Percentiles rank a stretch among this genome's conserved stretches.
Conservation (phyloP, 2,113 vertebrate species). For the Acrocephalus arundinaceus region DNA sequence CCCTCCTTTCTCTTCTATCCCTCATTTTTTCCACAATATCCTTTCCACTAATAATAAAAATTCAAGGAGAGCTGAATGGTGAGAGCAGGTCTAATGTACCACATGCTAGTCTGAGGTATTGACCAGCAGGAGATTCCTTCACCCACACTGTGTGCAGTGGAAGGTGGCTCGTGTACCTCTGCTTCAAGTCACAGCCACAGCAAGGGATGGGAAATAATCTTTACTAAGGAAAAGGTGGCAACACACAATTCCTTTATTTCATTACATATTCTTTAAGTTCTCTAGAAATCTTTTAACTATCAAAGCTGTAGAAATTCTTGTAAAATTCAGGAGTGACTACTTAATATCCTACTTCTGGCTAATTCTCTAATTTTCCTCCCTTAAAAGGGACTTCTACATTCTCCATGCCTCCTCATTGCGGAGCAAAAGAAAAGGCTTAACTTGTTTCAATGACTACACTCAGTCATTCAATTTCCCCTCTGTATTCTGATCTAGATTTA, state of each 20-base stretch:
- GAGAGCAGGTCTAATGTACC: background rate
- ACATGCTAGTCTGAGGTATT: background rate
- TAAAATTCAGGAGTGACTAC: background rate
- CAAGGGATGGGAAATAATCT: background rate
- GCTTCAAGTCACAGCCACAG: background rate
- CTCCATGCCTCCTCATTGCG: background rate
- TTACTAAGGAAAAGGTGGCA: background rate
- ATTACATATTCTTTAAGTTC: background rate
- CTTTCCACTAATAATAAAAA: background rate
- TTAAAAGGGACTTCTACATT: background rate
- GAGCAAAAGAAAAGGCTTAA: background rate
- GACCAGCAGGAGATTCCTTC: background rate
- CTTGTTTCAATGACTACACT: background rate
- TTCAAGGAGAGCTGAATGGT: background rate
- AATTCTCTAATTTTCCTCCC: background rate
- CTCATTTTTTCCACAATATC: background rate
- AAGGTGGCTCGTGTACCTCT: background rate
- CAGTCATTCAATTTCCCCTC: background rate
- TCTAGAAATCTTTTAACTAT: background rate
- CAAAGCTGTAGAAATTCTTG: background rate
- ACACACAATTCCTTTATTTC: background rate
- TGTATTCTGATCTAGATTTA: background rate
- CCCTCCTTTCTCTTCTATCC: background rate
- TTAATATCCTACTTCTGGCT: background rate
- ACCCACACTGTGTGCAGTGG: background rate